Base-by-base conservation (phyloP, 2,888 invertebrate genomes). In the Venustoraphidia nigricollis region DNA sequence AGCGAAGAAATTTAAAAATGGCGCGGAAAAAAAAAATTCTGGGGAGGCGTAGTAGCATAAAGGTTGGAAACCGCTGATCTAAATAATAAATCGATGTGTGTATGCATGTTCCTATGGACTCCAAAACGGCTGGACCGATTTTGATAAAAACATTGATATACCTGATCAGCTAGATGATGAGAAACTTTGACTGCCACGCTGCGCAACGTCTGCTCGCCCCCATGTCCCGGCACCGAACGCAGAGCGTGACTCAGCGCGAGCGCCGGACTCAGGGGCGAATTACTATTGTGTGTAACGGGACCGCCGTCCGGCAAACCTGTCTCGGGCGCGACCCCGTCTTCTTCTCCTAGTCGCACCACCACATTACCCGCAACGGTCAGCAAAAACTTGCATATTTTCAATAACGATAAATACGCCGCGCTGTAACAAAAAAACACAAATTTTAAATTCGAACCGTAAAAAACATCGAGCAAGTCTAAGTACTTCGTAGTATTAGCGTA, bases 301-400 rank as follows among this genome's bases (percentile, higher is more conserved):
- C 65, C 64, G 36, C 61, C 45, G 56, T 68, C 57, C 57, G 64
- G 57, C 66, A 49, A 47, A 14, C 66, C 66, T 17, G 57, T 62
- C 51, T 63, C 64, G 36, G 61, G 61, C 3, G 66, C 64, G 5
- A 64, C 64, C 44, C 66, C 66, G 50, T 67, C 66, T 51, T 67
- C 68, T 52, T 67, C 68, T 47, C 64, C 66, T 13, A 67, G 53
- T 47, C 61, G 60, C 42, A 81, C 83, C 66, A 83, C 74, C 17
- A 88, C 77, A 60, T 90, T 85, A 9, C 87, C 91, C 52, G 93
- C 78, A 9, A 91, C 85, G 36, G 90, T 90, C 46, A 96, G 70
- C 58, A 92, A 79, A 51, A 96, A 69, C 68, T 95, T 95, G 55
- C 87, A 84, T 55, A 95, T 75, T 62, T 90, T 87, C 58, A 95